Base-by-base conservation (phyloP, 2,797 vertebrate genomes). In the Hemibagrus guttatus region DNA sequence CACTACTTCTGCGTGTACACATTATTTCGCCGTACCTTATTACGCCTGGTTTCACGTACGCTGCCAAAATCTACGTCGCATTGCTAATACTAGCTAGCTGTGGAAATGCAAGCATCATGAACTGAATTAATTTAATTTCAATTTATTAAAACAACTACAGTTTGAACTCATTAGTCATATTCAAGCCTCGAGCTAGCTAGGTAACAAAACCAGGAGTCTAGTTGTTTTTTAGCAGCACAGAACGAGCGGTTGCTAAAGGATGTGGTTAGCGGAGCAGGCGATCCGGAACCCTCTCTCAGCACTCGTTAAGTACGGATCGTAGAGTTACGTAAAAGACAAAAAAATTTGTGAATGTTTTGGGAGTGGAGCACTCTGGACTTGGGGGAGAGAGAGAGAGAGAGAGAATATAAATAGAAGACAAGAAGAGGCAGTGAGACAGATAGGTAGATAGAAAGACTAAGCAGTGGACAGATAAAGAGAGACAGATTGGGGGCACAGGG, bases 321-420 rank as follows among this genome's bases (percentile, higher is more conserved):
- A 9, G 17, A 64, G 3, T 23, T 58, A 31, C n/a, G 39, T 49
- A 19, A n/a, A 74, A 49, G 9, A 49, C 7, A 8, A 0, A 49
- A 49, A 49, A 49, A 49, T 46, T 46, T 49, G 46, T 49, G 46
- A 6, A 6, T 5, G 7, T 49, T 8, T 49, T 5, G 8, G 46
- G 46, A 49, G 14, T 21, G 2, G 19, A 68, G 17, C 16, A 14
- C 16, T 68, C 11, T 3, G 39, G 26, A 6, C 3, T 0, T 26
- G 68, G 26, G 69, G 66, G 72, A 69, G 46, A 63, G 16, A 58
- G 26, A 79, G 61, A 75, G 31, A 78, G 58, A 61, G 68, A 52
- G 63, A 49, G 64, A 39, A 1, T 74, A 39, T 56, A 6, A 46
- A 21, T 3, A 39, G 66, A 1, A 9, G 31, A 3, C 17, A 71